Percentiles rank a stretch among this genome's conserved stretches.
Conservation (phyloP, 2,797 vertebrate species). For the Cyclura pinguis region DNA sequence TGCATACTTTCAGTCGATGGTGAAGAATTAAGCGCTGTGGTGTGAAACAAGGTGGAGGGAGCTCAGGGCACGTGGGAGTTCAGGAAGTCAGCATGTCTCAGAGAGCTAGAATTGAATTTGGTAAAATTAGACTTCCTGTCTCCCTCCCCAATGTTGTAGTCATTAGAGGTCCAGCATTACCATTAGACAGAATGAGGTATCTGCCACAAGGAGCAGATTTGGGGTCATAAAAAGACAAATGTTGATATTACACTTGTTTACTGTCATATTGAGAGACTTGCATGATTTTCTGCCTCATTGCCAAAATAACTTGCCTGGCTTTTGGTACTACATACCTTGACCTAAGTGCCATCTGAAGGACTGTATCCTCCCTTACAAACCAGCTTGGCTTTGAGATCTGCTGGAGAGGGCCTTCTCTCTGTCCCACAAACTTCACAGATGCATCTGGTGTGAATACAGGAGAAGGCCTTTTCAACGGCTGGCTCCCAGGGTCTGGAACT, state of each 20-base stretch:
- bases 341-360: not conserved
- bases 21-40: slow-evolving; percentile 31
- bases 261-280: not conserved
- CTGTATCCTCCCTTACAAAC: too few relatives aligned
- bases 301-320: not conserved
- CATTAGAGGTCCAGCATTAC: not conserved
- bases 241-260: not conserved
- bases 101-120: rapidly evolving
- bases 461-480: too few relatives aligned
- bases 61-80: not conserved
- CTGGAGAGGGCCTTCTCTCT: too few relatives aligned
- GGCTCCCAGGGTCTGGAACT: too few relatives aligned
- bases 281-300: not conserved
- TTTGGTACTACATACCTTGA: not conserved
- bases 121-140: not conserved
- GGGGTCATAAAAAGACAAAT: not conserved
- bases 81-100: not conserved
- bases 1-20: slow-evolving; percentile 46
- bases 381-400: too few relatives aligned
- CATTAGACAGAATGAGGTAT: not conserved
- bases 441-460: too few relatives aligned
- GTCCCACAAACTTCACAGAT: too few relatives aligned
- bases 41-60: slow-evolving; percentile 6
- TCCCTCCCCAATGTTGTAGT: not conserved
- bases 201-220: not conserved